phyloP scores from a whole-genome alignment of 2,888 invertebrate genomes.

The Deroplatys truncata region DNA sequence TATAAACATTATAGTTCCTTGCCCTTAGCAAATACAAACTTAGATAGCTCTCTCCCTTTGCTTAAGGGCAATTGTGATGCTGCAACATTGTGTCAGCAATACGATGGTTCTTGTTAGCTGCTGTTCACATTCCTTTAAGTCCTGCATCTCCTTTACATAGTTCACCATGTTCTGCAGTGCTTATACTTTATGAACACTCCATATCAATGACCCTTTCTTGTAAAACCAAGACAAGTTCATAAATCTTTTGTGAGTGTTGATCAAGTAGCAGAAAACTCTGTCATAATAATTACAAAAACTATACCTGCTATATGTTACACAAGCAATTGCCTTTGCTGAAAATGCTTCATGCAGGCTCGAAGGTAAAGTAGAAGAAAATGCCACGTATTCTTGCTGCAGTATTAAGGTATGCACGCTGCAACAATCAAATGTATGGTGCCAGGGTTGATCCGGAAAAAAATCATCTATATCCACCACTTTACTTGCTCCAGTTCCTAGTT shows the following conservation, averaged over 20 bases:
- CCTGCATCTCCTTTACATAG: background rate
- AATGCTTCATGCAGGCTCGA: background rate
- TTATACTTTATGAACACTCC: background rate
- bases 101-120: too few species aligned
- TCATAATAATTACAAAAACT: background rate
- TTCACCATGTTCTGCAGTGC: background rate
- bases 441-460: background rate
- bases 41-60: too few species aligned
- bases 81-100: too few species aligned
- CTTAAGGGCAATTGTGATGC: too few species aligned
- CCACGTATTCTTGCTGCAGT: background rate
- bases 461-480: background rate
- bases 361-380: background rate
- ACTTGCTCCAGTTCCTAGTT: background rate
- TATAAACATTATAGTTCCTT: too few species aligned
- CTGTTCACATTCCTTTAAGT: too few species aligned
- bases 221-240: conserved; percentile 12
- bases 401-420: background rate
- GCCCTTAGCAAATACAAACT: too few species aligned
- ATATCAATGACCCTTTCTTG: conserved; percentile 1
- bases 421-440: background rate
- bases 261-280: background rate
- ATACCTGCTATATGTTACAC: background rate
- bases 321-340: background rate
- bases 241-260: background rate